These are phyloP conservation scores for Fratercula arctica DNA, from an alignment of 2,797 vertebrate genomes.

Conservation along the genomic window DNA sequence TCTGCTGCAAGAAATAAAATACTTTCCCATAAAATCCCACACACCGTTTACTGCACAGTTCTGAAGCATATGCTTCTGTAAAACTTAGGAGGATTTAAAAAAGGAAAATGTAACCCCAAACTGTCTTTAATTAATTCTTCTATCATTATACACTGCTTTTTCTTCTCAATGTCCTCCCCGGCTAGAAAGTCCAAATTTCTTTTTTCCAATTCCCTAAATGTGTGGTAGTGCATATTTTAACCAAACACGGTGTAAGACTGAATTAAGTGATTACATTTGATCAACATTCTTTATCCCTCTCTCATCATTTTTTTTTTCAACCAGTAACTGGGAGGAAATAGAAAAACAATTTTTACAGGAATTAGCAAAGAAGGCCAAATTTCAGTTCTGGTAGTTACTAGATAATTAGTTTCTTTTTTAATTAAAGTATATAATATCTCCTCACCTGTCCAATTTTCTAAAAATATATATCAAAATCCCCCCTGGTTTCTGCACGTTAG, in stretches of 20 bases:
- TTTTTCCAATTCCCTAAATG: not conserved
- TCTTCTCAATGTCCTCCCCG: not conserved
- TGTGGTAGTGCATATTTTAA: not conserved
- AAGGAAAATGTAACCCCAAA: not conserved
- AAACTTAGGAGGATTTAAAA: not conserved
- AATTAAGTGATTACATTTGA: not conserved
- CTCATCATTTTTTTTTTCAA: not conserved
- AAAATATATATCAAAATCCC: not conserved
- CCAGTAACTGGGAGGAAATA: not conserved
- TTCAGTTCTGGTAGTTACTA: not conserved
- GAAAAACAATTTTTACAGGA: not conserved
- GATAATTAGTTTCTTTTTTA: not conserved
- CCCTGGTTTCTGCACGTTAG: not conserved
- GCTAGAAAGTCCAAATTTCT: not conserved
- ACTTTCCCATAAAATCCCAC: conserved; percentile 39
- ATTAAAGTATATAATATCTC: not conserved
- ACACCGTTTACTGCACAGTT: not conserved
- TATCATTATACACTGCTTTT: not conserved
- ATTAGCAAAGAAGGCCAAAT: not conserved
- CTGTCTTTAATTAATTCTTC: not conserved
- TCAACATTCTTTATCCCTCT: not conserved
- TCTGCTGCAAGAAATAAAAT: conserved; percentile 34
- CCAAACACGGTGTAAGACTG: not conserved
- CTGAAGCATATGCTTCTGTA: not conserved
- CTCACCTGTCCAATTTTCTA: not conserved